phyloP scores from a whole-genome alignment of 92 coral and sea anemone species.

The Palythoa grandiflora region DNA sequence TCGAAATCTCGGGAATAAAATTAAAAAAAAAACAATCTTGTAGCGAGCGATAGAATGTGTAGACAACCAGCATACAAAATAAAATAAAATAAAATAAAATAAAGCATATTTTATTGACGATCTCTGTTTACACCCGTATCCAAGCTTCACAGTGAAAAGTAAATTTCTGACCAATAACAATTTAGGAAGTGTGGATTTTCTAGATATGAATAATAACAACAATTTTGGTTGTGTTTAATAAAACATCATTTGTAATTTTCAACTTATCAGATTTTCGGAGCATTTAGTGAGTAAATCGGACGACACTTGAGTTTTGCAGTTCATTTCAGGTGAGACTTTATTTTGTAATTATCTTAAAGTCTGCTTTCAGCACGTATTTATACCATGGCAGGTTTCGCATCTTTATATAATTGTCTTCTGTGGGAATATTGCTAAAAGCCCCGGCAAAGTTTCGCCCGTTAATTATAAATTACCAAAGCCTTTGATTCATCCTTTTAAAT shows the following conservation, averaged over 20 bases:
- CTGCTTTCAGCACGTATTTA: not conserved
- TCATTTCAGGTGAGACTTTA: constrained; percentile 5
- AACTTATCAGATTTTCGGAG: constrained; percentile 7
- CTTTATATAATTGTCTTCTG: not conserved
- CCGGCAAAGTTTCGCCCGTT: not conserved
- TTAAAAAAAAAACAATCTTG: not conserved
- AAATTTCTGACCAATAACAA: constrained; percentile 38
- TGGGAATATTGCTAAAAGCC: not conserved
- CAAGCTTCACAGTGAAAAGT: constrained; percentile 34
- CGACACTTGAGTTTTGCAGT: not conserved
- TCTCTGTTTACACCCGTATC: constrained; percentile 34
- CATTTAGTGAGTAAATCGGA: not conserved
- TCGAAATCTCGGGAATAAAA: not conserved
- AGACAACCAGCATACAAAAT: not conserved
- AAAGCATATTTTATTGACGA: not conserved
- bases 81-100: not conserved
- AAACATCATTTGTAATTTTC: constrained; percentile 29
- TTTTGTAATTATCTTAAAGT: not conserved
- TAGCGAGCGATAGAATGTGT: not conserved
- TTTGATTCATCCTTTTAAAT: not conserved
- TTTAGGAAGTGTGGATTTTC: constrained; percentile 26
- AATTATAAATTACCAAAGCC: not conserved
- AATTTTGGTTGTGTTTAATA: constrained; percentile 40
- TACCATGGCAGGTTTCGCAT: not conserved
- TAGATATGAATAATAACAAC: constrained; percentile 35